Evolutionary conservation across 2,113 vertebrate species (phyloP), one percentile per base, ranked within the genome.

Genomic region (Cryptotis parvus): DNA sequence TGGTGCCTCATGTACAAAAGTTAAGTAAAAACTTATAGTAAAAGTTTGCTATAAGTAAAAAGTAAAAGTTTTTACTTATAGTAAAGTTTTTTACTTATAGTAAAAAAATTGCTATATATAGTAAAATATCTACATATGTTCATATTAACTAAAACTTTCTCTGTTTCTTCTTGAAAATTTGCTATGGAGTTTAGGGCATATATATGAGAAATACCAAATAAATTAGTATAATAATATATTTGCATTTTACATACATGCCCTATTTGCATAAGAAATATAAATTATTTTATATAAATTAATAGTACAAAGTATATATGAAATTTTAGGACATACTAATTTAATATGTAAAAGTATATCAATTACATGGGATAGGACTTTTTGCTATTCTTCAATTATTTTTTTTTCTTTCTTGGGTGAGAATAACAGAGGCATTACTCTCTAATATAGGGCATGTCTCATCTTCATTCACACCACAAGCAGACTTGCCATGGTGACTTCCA

Each of bases 371-470:
- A 52, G 78, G 7, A 85, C 49, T 27, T 43, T 11, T 9, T 4
- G n/a, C n/a, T 0, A 65, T 31, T 90, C 29, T 80, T 86, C 6
- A 49, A 2, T 8, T 76, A 3, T 33, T 22, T 74, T 22, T 74
- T 0, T 20, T 74, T 92, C 2, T 78, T 74, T 16, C 35, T 66
- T 66, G 6, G 3, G 22, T 79, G 58, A 43, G 24, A 68, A 65
- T 52, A 80, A 26, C 12, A 11, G 20, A 4, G 31, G 1, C 12
- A 58, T 22, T 35, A 9, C 18, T 87, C 18, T 41, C n/a, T 63
- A 86, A 79, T 79, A 1, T 70, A 93, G 68, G 72, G n/a, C 31
- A 35, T 84, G 45, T 43, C 52, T 87, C 65, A 95, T 93, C 15
- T 82, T 84, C 61, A 83, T 84, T 93, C 76, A 58, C 4, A 58